Conservation (phyloP, 2,113 vertebrate genomes). For the Motacilla tschutschensis region DNA sequence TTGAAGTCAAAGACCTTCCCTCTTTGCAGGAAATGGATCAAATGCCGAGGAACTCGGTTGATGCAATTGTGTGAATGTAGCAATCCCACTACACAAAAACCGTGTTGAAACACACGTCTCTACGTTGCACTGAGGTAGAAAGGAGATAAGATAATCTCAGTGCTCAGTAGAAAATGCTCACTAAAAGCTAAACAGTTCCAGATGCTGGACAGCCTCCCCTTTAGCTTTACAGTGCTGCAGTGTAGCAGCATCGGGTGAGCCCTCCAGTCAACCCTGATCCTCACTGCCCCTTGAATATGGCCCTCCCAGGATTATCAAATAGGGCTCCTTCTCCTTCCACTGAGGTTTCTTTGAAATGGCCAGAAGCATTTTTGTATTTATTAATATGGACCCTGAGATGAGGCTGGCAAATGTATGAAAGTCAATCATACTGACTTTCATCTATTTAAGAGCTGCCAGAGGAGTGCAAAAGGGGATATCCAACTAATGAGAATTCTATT, state of each 20-base stretch:
- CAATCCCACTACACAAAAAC: neutral
- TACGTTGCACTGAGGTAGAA: neutral
- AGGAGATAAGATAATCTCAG: neutral
- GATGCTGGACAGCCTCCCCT: neutral
- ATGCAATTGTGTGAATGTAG: neutral
- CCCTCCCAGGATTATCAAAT: neutral
- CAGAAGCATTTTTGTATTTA: neutral
- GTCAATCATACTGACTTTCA: neutral
- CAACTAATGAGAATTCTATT: neutral
- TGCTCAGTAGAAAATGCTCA: neutral
- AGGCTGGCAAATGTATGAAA: neutral
- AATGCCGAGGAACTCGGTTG: rapidly evolving
- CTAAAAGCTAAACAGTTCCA: neutral
- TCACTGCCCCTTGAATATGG: neutral
- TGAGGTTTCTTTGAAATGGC: neutral
- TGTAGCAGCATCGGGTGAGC: neutral
- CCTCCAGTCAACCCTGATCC: neutral
- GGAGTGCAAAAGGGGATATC: neutral
- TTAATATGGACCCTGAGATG: neutral
- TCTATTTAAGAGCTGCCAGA: neutral
- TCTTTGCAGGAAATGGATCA: neutral
- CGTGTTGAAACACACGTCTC: neutral
- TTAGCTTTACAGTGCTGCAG: neutral
- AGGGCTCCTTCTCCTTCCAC: neutral
- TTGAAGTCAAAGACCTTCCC: neutral